Evolutionary conservation across 2,888 invertebrate species (phyloP), one percentile per base, ranked within the genome.

Genomic region (Mesorhabditis belari): DNA sequence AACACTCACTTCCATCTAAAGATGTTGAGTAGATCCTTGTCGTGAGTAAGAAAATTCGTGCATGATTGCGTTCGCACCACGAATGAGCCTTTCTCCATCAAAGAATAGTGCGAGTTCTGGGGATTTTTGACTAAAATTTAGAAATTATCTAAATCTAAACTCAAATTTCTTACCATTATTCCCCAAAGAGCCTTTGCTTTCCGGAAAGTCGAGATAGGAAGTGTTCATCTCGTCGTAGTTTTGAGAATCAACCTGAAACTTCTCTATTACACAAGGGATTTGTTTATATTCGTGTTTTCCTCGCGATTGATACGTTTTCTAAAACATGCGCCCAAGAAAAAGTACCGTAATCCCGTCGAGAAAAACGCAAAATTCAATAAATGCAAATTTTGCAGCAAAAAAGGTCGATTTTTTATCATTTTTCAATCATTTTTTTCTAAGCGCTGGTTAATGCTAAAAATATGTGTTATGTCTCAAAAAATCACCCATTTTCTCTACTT

Each of bases 11-110:
- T 49, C 73, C 73, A 73, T 54, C 70, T 27, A 3, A 73, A 60
- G 28, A 73, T 63, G 58, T 67, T 67, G 35, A 70, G 58, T 23
- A 73, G 58, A 35, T 67, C 59, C 23, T 67, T 62, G 44, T 73
- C 70, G 21, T 69, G 71, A 17, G 73, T 70, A 5, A 69, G 52
- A 35, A 65, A 59, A 5, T 67, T 66, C 4, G 73, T 69, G 23
- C 70, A 70, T 3, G 67, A 63, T 9, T 62, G 58, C 2, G 73
- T 71, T 4, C 63, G 54, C 4, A 75, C 57, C 12, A 60, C 26
- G 29, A 72, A 59, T 4, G 57, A 60, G 28, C 70, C 71, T 59
- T 75, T 75, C 24, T 75, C 75, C 27, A 67, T 69, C 56, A 69
- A 52, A 23, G 66, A 63, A 56, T 67, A 70, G 9, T 17, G 44